A percentile compares a stretch with the other conserved stretches of the same genome.
Evolutionary conservation across 2,797 vertebrate genomes (phyloP).

Genomic region (Menidia menidia): DNA sequence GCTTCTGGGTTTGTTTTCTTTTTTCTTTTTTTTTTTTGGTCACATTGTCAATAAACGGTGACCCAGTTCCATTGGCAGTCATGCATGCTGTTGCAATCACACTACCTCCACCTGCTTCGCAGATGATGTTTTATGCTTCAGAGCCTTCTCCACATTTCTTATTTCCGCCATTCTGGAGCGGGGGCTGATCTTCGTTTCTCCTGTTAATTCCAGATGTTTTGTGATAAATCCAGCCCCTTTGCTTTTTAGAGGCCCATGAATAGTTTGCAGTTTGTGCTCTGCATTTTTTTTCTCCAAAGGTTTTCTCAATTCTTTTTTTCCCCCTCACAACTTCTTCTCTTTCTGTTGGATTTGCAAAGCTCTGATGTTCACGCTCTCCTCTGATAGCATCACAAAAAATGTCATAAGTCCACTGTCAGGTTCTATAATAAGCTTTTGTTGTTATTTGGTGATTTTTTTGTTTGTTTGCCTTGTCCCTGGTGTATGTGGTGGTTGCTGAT

Average conservation of each 20-base stretch:
- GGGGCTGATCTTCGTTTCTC: background rate
- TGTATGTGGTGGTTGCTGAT: too few species aligned
- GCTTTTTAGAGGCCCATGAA: background rate
- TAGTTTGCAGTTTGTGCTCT: background rate
- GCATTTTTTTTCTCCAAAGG: background rate
- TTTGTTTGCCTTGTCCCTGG: too few species aligned
- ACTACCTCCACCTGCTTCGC: conserved; percentile 18
- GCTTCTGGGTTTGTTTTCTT: conserved; percentile 1
- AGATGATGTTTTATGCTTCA: conserved; percentile 3
- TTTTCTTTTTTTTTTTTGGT: background rate
- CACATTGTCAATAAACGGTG: conserved; percentile 36
- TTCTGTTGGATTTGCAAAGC: background rate
- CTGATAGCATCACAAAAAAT: too few species aligned
- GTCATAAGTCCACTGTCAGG: too few species aligned
- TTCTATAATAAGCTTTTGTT: too few species aligned
- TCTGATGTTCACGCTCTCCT: background rate
- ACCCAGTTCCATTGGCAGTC: conserved; percentile 29
- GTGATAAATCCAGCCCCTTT: background rate
- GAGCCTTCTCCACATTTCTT: background rate
- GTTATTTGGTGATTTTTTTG: too few species aligned
- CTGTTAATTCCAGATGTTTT: background rate
- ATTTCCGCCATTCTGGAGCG: background rate
- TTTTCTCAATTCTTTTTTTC: too few species aligned
- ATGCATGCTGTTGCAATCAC: conserved; percentile 17
- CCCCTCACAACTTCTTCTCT: background rate